Conservation (phyloP, 2,113 vertebrate species). For the Pogona vitticeps region DNA sequence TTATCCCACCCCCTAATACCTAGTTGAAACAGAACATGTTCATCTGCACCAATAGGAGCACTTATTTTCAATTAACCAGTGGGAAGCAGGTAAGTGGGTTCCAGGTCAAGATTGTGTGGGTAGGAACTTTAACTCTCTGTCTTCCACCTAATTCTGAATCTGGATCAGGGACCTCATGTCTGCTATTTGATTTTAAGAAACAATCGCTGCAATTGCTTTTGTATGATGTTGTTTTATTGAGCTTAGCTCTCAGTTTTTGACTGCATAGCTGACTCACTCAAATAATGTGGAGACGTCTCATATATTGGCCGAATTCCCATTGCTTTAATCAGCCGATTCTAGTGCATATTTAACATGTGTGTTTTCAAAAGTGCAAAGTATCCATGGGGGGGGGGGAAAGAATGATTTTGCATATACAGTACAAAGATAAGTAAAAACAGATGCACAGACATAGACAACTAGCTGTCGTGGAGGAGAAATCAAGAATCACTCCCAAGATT, state of each 20-base stretch:
- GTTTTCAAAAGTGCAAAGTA: background rate
- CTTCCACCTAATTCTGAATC: background rate
- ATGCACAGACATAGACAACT: background rate
- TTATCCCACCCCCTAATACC: background rate
- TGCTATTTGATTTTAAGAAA: background rate
- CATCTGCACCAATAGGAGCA: background rate
- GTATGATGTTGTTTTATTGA: background rate
- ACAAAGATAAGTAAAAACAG: background rate
- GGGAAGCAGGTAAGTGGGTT: background rate
- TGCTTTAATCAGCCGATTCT: no score
- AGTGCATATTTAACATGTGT: no score
- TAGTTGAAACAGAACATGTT: background rate
- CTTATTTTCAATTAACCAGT: background rate
- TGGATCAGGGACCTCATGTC: background rate
- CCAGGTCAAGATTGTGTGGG: background rate
- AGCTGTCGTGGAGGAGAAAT: background rate
- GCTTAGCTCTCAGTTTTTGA: background rate
- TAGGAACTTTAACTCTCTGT: no score
- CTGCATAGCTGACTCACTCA: background rate
- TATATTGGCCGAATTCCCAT: background rate
- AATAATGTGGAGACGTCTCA: background rate
- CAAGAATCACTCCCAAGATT: background rate
- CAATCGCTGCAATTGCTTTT: background rate
- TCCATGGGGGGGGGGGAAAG: background rate
- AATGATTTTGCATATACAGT: background rate